Conservation (phyloP, 2,888 invertebrate species). For the Mechanitis mazaeus region DNA sequence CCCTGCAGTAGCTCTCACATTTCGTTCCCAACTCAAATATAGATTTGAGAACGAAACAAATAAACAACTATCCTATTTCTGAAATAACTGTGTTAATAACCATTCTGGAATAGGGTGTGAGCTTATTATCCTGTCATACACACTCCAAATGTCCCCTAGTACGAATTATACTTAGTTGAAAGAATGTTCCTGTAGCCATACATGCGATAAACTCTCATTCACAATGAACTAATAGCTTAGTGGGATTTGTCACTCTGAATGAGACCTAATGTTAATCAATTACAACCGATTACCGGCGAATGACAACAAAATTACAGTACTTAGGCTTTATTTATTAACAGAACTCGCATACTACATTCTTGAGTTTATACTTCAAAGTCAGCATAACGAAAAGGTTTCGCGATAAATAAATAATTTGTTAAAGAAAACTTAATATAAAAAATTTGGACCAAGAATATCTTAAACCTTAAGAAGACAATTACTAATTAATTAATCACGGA, state of each 20-base stretch:
- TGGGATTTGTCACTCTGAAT: conserved; percentile 32
- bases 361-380: conserved; percentile 11
- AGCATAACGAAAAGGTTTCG: conserved; percentile 14
- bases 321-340: conserved; percentile 12
- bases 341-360: not conserved
- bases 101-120: conserved; percentile 61
- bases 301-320: conserved; percentile 32
- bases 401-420: not conserved
- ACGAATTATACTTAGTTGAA: conserved; percentile 36
- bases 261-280: conserved; percentile 31
- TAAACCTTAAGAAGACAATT: conserved; percentile 51
- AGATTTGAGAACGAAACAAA: too few species aligned
- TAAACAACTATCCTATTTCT: conserved; percentile 36
- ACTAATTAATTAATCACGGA: conserved; percentile 73
- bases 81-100: conserved; percentile 55
- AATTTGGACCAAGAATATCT: conserved; percentile 37
- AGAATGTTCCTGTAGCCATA: conserved; percentile 29
- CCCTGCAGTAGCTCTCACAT: not conserved
- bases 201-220: conserved; percentile 11
- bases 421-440: conserved; percentile 17
- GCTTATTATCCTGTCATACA: conserved; percentile 69
- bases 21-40: not conserved
- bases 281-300: conserved; percentile 27
- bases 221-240: conserved; percentile 38
- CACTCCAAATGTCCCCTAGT: conserved; percentile 56